A percentile compares a stretch with the other conserved stretches of the same genome.
These are phyloP conservation scores for Capromys pilorides DNA, from an alignment of 2,797 vertebrate genomes.

Conservation along the genomic window DNA sequence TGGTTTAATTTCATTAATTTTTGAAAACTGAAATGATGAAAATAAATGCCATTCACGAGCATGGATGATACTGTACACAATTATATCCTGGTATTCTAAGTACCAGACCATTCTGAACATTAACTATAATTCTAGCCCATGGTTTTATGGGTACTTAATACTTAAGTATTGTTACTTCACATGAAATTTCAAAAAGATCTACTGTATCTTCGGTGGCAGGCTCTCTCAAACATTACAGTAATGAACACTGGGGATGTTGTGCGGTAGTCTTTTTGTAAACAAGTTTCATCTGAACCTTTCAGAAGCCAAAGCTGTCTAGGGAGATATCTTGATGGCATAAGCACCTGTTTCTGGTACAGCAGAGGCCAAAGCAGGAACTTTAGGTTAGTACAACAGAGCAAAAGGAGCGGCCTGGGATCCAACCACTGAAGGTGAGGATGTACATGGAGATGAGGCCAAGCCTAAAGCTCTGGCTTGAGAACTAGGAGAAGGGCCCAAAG, in stretches of 20 bases:
- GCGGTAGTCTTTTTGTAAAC: neutral
- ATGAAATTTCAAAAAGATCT: neutral
- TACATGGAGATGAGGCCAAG: neutral
- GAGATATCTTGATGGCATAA: too few species aligned
- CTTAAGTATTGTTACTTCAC: neutral
- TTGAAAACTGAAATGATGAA: slow-evolving; percentile 28
- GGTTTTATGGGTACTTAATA: neutral
- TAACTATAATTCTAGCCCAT: neutral
- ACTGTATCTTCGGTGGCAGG: neutral
- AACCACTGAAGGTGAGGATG: fast-evolving
- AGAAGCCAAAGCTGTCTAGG: neutral
- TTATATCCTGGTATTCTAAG: neutral
- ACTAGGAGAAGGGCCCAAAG: neutral
- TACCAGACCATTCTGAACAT: neutral
- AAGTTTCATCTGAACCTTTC: neutral
- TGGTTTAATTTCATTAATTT: slow-evolving; percentile 34
- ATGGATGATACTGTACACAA: neutral
- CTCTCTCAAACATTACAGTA: neutral
- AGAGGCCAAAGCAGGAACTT: neutral
- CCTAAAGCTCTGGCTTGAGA: neutral
- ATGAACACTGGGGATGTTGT: neutral
- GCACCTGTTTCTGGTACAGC: neutral
- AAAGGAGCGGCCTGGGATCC: neutral
- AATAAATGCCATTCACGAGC: slow-evolving; percentile 1
- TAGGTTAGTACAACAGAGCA: neutral